Base-by-base conservation (phyloP, 1,140 invertebrate species). In the Cryptotermes secundus region DNA sequence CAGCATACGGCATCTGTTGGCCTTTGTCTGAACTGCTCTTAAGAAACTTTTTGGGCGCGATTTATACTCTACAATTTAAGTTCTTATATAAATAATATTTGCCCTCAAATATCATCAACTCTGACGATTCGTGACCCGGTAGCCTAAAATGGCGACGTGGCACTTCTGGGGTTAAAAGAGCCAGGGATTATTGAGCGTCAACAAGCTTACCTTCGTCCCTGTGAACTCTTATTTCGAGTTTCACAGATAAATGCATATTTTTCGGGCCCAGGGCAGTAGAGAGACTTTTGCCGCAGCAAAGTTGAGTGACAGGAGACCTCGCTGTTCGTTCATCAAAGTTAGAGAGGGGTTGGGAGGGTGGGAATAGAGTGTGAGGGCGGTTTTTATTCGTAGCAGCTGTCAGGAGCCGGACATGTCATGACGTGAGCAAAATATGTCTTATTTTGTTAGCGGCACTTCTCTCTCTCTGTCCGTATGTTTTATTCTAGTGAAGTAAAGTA, bases 311-410 rank as follows among this genome's bases (percentile, higher is more conserved):
- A 31, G 59, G 59, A 31, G 59, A 72, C 59, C 59, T 72, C 59
- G 59, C n/a, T 16, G 59, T 72, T 16, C 59, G 45, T 49, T 49
- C 45, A 19, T 19, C 45, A 49, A 22, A 49, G 45, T 19, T 49
- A 38, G 4, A 38, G 45, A 1, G 59, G 59, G 19, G 59, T 0
- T 16, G 45, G 19, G 26, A 6, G 7, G n/a, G n/a, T 72, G 26
- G 53, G 53, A 38, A 59, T 72, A 31, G 26, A 31, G 59, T 72
- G 59, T 26, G 59, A 9, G 59, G 45, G 9, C 9, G 59, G 59
- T 72, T 72, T 31, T 72, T 72, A 72, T 72, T 72, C 59, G 59
- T 72, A 72, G 59, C 59, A 72, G 59, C 59, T 72, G 59, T 72
- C 59, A 72, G 31, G 59, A 26, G 9, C 59, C n/a, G 59, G 59